phyloP scores from a whole-genome alignment of 1,140 invertebrate genomes.

The Drosophila tsacasi region DNA sequence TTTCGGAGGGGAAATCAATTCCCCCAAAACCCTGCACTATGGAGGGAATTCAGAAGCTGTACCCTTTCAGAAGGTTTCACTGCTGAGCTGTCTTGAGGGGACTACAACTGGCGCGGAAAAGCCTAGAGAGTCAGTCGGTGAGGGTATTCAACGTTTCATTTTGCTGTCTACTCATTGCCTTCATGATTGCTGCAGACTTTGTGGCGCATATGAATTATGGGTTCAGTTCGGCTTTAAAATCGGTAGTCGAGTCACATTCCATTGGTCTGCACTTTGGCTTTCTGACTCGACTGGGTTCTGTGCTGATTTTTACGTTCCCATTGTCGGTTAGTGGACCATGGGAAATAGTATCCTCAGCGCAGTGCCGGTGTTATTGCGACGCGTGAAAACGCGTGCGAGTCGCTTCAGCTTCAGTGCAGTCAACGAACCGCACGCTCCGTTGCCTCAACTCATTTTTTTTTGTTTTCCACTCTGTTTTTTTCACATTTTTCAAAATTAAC shows the following conservation, averaged over 20 bases:
- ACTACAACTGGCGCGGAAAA: neutral
- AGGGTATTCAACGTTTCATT: slow-evolving; percentile 24
- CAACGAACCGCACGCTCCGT: slow-evolving; percentile 52
- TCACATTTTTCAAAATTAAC: slow-evolving; percentile 69
- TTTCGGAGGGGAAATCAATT: slow-evolving; percentile 20
- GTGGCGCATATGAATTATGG: slow-evolving; percentile 83
- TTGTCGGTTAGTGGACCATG: slow-evolving; percentile 80
- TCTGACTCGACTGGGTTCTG: slow-evolving; percentile 45
- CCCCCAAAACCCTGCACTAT: slow-evolving; percentile 25
- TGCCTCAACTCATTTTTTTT: slow-evolving; percentile 27
- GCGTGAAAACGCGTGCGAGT: slow-evolving; percentile 47
- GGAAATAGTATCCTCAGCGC: slow-evolving; percentile 46
- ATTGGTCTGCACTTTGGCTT: slow-evolving; percentile 73
- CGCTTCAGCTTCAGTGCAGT: slow-evolving; percentile 42
- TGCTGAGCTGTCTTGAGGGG: neutral
- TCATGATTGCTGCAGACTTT: slow-evolving; percentile 80
- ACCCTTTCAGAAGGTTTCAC: slow-evolving; percentile 5
- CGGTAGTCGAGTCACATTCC: slow-evolving; percentile 69
- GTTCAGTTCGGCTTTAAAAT: slow-evolving; percentile 45
- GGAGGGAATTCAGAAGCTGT: neutral
- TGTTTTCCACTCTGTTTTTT: slow-evolving; percentile 22
- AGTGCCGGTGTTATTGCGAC: slow-evolving; percentile 14
- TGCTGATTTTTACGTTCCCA: slow-evolving; percentile 41
- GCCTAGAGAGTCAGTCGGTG: neutral
- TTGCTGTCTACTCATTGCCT: slow-evolving; percentile 33